phyloP scores from a whole-genome alignment of 1,140 invertebrate species.

The Cherax destructor region DNA sequence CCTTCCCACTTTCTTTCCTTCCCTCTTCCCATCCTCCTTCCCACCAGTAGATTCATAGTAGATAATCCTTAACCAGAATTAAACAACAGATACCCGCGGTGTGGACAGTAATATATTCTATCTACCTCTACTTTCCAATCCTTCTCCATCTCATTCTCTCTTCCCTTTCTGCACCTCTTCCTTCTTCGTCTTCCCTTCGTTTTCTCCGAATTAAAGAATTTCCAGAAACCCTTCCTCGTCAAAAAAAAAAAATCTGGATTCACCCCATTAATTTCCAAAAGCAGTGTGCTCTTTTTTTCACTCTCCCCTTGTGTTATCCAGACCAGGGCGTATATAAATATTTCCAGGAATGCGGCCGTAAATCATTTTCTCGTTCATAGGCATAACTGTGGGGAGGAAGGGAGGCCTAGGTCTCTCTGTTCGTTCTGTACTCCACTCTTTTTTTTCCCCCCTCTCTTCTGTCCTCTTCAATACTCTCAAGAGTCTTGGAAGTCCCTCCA shows the following conservation, averaged over 20 bases:
- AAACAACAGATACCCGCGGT: too few species aligned
- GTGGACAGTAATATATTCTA: too few species aligned
- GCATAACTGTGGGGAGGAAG: not conserved
- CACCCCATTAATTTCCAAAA: not conserved
- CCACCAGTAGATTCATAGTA: too few species aligned
- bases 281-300: too few species aligned
- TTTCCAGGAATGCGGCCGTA: not conserved
- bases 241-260: not conserved
- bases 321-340: slow-evolving; percentile 21
- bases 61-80: too few species aligned
- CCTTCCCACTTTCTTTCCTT: not conserved
- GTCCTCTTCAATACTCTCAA: too few species aligned
- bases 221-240: not conserved
- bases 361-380: slow-evolving; percentile 22
- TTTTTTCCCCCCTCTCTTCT: too few species aligned
- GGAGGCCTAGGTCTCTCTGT: not conserved
- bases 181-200: not conserved
- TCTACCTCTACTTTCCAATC: not conserved
- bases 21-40: not conserved
- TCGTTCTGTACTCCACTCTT: too few species aligned
- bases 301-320: slow-evolving; percentile 16
- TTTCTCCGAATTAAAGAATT: not conserved
- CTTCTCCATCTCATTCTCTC: slow-evolving; percentile 23
- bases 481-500: too few species aligned
- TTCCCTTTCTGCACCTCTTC: not conserved